phyloP scores from a whole-genome alignment of 2,797 vertebrate genomes.

The Chaunax sp. region DNA sequence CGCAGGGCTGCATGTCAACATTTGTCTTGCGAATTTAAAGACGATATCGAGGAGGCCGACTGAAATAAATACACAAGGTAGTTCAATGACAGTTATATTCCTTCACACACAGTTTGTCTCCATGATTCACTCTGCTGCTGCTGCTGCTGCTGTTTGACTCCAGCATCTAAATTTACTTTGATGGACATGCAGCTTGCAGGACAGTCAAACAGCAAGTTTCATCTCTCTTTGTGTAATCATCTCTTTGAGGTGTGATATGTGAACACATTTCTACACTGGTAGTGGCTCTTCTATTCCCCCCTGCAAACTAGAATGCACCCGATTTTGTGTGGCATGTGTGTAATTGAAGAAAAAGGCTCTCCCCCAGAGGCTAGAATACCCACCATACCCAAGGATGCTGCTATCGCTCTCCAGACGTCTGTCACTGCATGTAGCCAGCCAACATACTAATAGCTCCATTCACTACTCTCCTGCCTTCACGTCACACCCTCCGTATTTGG shows the following conservation, averaged over 20 bases:
- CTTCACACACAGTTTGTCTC: constrained; percentile 4
- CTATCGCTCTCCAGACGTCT: constrained; percentile 28
- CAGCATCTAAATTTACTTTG: constrained; percentile 1
- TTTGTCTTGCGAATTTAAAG: constrained; percentile 48
- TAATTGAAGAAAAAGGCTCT: constrained; percentile 45
- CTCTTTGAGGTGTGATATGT: constrained; percentile 26
- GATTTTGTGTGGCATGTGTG: constrained; percentile 32
- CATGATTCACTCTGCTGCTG: not conserved
- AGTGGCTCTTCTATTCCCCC: constrained; percentile 2
- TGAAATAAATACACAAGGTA: constrained; percentile 26
- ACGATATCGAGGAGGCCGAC: constrained; percentile 18
- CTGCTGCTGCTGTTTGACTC: constrained; percentile 17
- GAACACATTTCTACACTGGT: constrained; percentile 15
- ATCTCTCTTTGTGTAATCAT: constrained; percentile 22
- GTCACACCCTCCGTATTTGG: constrained; percentile 23
- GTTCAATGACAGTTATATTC: constrained; percentile 9
- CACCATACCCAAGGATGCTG: not conserved
- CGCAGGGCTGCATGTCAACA: constrained; percentile 39
- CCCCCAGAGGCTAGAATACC: not conserved
- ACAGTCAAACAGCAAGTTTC: constrained; percentile 2
- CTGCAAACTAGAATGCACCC: constrained; percentile 15
- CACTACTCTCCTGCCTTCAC: constrained; percentile 46
- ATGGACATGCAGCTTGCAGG: constrained; percentile 16
- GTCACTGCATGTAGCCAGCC: constrained; percentile 56
- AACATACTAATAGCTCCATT: constrained; percentile 36